A percentile compares a stretch with the other conserved stretches of the same genome.
Evolutionary conservation across 2,888 invertebrate genomes (phyloP).

Genomic region (Hoplodrina ambigua): DNA sequence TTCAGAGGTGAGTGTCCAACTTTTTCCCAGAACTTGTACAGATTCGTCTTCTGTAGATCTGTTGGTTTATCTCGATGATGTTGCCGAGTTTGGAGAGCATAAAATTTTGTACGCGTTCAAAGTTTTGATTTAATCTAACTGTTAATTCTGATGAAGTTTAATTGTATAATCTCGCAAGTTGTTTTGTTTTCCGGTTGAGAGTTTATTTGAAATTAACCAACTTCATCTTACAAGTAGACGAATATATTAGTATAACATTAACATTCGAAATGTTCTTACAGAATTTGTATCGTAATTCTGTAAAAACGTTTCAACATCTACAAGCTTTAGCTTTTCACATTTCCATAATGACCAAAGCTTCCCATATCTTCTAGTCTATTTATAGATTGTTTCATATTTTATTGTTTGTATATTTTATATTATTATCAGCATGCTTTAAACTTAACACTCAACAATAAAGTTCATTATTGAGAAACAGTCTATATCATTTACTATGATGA

Average conservation of each 20-base stretch:
- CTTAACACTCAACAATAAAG: constrained; percentile 60
- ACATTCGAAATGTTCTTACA: constrained; percentile 60
- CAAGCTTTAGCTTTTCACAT: constrained; percentile 78
- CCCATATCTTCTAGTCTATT: constrained; percentile 73
- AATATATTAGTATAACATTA: constrained; percentile 41
- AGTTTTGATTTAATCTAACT: constrained; percentile 15
- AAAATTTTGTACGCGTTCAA: not conserved
- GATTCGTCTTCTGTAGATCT: constrained; percentile 11
- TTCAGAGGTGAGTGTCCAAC: constrained; percentile 80
- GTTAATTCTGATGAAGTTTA: constrained; percentile 1
- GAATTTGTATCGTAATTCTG: constrained; percentile 46
- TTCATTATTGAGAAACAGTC: constrained; percentile 73
- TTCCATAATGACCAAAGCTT: constrained; percentile 75
- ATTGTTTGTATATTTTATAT: constrained; percentile 57
- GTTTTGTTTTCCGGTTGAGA: not conserved
- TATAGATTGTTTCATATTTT: constrained; percentile 85
- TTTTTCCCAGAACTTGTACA: constrained; percentile 13
- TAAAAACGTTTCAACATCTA: constrained; percentile 68
- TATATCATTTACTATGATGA: constrained; percentile 65
- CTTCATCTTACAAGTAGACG: constrained; percentile 26
- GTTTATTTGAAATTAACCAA: constrained; percentile 43
- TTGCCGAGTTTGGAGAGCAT: not conserved
- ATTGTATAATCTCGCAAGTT: constrained; percentile 2
- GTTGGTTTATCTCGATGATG: constrained; percentile 46
- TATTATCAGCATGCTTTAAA: constrained; percentile 70